Evolutionary conservation across 2,888 invertebrate species (phyloP).

Genomic region (Andricus quercusramuli): DNA sequence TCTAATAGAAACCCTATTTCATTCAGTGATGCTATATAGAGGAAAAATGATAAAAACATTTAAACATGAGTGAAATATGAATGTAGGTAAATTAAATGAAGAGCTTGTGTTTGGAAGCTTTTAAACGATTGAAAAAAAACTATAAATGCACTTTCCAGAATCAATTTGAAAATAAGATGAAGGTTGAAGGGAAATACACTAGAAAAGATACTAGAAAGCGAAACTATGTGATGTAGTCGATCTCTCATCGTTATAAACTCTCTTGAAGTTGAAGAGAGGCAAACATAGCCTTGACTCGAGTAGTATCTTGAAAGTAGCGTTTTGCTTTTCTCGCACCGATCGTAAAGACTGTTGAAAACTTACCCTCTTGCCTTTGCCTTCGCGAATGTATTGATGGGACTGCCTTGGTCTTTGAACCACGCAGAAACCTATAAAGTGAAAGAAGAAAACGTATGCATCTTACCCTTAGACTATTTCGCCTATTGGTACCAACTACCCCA

Average conservation of each 20-base stretch:
- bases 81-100: background rate
- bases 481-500: constrained; percentile 27
- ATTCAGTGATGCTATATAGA: too few species aligned
- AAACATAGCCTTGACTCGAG: constrained; percentile 42
- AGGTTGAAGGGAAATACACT: background rate
- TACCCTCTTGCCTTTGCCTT: constrained; percentile 92
- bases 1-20: too few species aligned
- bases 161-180: constrained; percentile 12
- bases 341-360: constrained; percentile 73
- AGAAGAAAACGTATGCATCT: constrained; percentile 50
- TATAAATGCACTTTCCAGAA: background rate
- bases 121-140: background rate
- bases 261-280: constrained; percentile 26
- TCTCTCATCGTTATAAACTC: constrained; percentile 25
- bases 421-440: constrained; percentile 84
- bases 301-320: constrained; percentile 41
- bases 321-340: constrained; percentile 30
- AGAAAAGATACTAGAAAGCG: background rate
- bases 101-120: background rate
- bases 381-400: constrained; percentile 90
- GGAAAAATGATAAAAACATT: too few species aligned
- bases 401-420: constrained; percentile 91
- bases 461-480: constrained; percentile 43
- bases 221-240: constrained; percentile 11
- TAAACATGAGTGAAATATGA: background rate